phyloP scores from a whole-genome alignment of 2,797 vertebrate genomes.

The Acropternis orthonyx region DNA sequence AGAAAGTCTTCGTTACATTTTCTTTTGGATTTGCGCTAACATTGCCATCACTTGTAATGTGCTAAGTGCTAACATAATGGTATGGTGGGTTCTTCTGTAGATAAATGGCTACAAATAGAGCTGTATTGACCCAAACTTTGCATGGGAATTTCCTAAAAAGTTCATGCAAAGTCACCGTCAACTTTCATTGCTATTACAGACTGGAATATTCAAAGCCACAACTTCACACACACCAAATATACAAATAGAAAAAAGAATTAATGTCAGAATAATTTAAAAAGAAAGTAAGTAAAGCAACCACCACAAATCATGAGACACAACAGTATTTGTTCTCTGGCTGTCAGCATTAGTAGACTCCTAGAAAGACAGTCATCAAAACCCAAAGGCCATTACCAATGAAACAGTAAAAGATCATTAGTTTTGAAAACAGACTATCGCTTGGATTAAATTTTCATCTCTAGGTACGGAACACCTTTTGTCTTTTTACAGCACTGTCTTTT shows the following conservation, averaged over 20 bases:
- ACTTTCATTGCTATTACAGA: not conserved
- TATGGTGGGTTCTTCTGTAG: not conserved
- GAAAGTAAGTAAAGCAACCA: not conserved
- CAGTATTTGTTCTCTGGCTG: not conserved
- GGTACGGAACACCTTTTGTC: not conserved
- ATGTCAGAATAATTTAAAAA: not conserved
- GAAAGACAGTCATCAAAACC: not conserved
- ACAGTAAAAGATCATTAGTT: not conserved
- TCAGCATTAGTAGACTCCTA: not conserved
- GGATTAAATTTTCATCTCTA: not conserved
- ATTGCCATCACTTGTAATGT: not conserved
- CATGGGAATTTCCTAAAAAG: not conserved
- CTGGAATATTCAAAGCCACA: not conserved
- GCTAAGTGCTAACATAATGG: not conserved
- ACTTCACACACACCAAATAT: not conserved
- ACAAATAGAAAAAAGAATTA: not conserved
- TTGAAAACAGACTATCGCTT: not conserved
- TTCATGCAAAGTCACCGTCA: not conserved
- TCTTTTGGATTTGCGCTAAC: not conserved
- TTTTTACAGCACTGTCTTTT: not conserved
- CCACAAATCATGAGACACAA: not conserved
- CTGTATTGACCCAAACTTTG: not conserved
- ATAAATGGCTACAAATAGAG: not conserved
- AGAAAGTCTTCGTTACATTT: not conserved
- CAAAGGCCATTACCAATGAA: not conserved